Evolutionary conservation across 2,113 vertebrate species (phyloP), one percentile per base, ranked within the genome.

Genomic region (Melanocharis versteri): DNA sequence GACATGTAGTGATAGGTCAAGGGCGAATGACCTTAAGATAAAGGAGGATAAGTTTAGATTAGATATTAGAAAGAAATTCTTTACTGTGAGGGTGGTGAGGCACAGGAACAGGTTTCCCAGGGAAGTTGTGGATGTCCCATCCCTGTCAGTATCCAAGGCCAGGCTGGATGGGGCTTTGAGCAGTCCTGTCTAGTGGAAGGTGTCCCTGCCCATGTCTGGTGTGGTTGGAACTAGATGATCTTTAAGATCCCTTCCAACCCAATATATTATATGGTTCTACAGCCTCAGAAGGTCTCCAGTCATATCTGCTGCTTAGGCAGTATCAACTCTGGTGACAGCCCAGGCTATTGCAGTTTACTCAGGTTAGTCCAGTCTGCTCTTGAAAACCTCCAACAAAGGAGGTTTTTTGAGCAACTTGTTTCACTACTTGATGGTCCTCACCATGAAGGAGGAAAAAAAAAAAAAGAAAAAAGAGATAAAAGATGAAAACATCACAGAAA

Each of bases 381-480:
- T 58, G 37, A 57, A 94, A 73, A 69, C 5, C 20, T 61, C 21
- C 50, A 89, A 1, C 1, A 14, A 68, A 19, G 7, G 61, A 83
- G 20, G 33, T 82, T 72, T 51, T 54, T 6, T 57, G 15, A 80
- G 50, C 19, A 89, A 50, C 15, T n/a, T 50, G 21, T 79, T 90
- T 44, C 44, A 54, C 33, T 82, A n/a, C 30, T 51, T 72, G 16
- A 56, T 15, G 64, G 15, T 24, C 39, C 27, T 60, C 56, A 70
- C 0, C 0, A 3, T 2, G 7, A 20, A 24, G n/a, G 7, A 2
- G 1, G 1, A 10, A 19, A 50, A 14, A 64, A 50, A 26, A 22
- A 31, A 11, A 14, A 18, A 11, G 26, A 15, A 4, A 0, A 31
- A 3, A 65, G 7, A 26, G 3, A 48, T 15, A 17, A 42, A 44